phyloP scores from a whole-genome alignment of 2,888 invertebrate species.

The Drosophila maculinotata region DNA sequence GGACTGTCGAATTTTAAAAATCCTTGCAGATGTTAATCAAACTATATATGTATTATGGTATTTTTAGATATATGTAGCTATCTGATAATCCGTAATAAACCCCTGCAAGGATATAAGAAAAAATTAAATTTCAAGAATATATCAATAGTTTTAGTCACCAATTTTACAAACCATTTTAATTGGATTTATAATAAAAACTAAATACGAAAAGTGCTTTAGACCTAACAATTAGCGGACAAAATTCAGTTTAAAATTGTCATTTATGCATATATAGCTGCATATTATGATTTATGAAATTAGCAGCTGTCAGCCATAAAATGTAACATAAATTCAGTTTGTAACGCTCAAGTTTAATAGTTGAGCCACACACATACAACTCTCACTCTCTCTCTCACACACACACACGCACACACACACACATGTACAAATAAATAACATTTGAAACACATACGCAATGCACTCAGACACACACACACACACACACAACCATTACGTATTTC shows the following conservation, averaged over 20 bases:
- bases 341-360: constrained; percentile 25
- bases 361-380: constrained; percentile 1
- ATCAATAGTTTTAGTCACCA: not conserved
- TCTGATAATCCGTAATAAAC: not conserved
- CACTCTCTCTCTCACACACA: not conserved
- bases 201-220: constrained; percentile 6
- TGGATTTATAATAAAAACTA: constrained; percentile 10
- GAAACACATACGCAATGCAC: not conserved
- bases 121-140: not conserved
- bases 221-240: constrained; percentile 3
- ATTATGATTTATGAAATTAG: constrained; percentile 38
- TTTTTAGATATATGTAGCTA: not conserved
- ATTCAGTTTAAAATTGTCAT: constrained; percentile 22
- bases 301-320: constrained; percentile 35
- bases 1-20: constrained; percentile 6
- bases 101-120: constrained; percentile 1
- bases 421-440: constrained; percentile 8
- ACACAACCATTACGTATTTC: constrained; percentile 13
- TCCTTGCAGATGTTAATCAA: constrained; percentile 4
- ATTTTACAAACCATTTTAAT: not conserved
- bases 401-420: not conserved
- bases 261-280: constrained; percentile 1
- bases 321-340: constrained; percentile 22
- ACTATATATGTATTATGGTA: not conserved
- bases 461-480: too few species aligned